These are phyloP conservation scores for Hiodon alosoides DNA, from an alignment of 2,113 vertebrate species.

Conservation along the genomic window DNA sequence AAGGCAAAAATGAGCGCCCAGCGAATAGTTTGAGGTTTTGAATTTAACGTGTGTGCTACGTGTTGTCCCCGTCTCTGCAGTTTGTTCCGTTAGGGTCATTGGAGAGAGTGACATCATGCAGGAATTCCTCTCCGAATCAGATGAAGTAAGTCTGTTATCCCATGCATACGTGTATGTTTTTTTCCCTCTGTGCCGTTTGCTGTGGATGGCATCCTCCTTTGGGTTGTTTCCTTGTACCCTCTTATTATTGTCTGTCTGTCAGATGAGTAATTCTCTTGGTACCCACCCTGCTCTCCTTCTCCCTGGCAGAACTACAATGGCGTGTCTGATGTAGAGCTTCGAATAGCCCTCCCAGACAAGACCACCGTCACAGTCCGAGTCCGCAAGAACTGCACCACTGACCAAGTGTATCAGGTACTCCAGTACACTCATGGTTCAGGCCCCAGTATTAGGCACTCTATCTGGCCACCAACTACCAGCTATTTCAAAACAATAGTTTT, in stretches of 20 bases:
- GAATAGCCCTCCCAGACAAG: conserved; percentile 84
- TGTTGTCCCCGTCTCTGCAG: conserved; percentile 47
- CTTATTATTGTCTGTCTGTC: neutral
- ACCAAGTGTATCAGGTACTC: conserved; percentile 93
- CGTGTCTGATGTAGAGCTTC: conserved; percentile 85
- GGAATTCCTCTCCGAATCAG: conserved; percentile 94
- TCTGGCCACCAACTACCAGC: too few species aligned
- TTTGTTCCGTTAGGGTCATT: conserved; percentile 89
- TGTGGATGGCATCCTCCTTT: too few species aligned
- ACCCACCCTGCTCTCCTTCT: neutral
- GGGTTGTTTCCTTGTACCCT: neutral
- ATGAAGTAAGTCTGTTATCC: conserved; percentile 69
- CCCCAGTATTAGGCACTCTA: neutral
- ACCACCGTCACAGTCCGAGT: conserved; percentile 83
- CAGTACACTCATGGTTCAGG: neutral
- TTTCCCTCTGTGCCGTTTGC: neutral
- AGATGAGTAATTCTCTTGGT: neutral
- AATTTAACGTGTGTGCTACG: conserved; percentile 2
- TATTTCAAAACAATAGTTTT: neutral
- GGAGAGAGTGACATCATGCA: conserved; percentile 98
- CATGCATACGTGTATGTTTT: neutral
- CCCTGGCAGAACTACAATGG: conserved; percentile 83
- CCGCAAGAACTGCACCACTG: conserved; percentile 96
- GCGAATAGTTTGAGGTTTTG: neutral
- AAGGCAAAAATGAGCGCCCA: neutral